Conservation (phyloP, 2,888 invertebrate species). For the Pristionchus arcanus region DNA sequence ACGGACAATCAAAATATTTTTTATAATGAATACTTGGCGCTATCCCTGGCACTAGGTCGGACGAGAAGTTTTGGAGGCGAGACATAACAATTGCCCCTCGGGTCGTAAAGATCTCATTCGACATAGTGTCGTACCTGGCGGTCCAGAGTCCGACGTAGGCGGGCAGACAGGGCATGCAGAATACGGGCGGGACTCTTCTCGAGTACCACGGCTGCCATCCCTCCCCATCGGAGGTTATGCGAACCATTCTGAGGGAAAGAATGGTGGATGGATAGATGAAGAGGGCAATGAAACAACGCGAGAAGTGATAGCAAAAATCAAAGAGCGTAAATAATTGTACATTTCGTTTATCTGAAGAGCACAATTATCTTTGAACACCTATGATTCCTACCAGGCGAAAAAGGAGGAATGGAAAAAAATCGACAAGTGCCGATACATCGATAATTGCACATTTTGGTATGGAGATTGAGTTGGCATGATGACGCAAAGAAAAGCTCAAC, state of each 20-base stretch:
- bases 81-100: no score
- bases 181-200: slow-evolving; percentile 74
- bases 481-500: background rate
- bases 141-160: slow-evolving; percentile 77
- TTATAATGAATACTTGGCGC: no score
- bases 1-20: no score
- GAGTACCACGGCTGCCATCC: slow-evolving; percentile 77
- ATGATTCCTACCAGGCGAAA: background rate
- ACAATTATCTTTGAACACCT: background rate
- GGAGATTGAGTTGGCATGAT: background rate
- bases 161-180: slow-evolving; percentile 78
- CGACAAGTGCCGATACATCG: background rate
- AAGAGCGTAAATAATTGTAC: background rate
- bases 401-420: background rate
- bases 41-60: no score
- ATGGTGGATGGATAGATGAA: background rate
- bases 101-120: no score
- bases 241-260: slow-evolving; percentile 79
- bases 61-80: no score
- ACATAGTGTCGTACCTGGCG: slow-evolving; percentile 73
- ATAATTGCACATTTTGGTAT: background rate
- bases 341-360: background rate
- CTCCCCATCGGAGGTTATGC: slow-evolving; percentile 66
- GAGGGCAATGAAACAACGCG: background rate
- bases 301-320: background rate